Percentiles rank a stretch among this genome's conserved stretches.
Conservation (phyloP, 2,797 vertebrate genomes). For the Anabas testudineus region DNA sequence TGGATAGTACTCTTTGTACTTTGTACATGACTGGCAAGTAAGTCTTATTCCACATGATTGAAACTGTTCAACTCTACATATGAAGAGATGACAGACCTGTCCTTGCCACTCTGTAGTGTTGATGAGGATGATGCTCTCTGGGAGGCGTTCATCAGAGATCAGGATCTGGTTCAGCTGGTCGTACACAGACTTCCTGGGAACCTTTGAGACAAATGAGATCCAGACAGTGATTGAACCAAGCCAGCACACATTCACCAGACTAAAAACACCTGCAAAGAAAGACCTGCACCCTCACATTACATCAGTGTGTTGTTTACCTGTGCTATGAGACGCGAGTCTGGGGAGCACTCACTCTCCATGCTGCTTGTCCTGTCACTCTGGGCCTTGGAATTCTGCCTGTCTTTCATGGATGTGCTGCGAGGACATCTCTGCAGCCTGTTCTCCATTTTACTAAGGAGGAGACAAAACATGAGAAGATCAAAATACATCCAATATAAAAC, state of each 20-base stretch:
- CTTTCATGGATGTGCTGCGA: slow-evolving; percentile 87
- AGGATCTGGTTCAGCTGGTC: slow-evolving; percentile 89
- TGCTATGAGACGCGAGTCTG: slow-evolving; percentile 78
- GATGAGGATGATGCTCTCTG: slow-evolving; percentile 88
- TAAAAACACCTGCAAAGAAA: neutral
- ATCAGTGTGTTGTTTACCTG: slow-evolving; percentile 71
- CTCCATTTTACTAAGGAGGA: slow-evolving; percentile 80
- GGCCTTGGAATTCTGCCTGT: slow-evolving; percentile 86
- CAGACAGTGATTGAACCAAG: slow-evolving; percentile 19
- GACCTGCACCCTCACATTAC: neutral
- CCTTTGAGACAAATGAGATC: slow-evolving; percentile 66
- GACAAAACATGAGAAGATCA: slow-evolving; percentile 21
- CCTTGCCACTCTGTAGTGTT: slow-evolving; percentile 88
- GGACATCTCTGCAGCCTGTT: slow-evolving; percentile 80
- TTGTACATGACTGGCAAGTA: neutral
- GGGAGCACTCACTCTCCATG: slow-evolving; percentile 85
- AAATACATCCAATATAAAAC: slow-evolving; percentile 1
- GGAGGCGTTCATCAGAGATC: slow-evolving; percentile 86
- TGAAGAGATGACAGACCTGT: slow-evolving; percentile 75
- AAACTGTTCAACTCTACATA: neutral
- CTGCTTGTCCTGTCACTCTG: slow-evolving; percentile 85
- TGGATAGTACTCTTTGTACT: neutral
- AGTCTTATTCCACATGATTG: neutral
- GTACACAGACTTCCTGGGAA: slow-evolving; percentile 87
- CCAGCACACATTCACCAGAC: neutral